Evolutionary conservation across 2,888 invertebrate species (phyloP).

Genomic region (Epirrita christyi): DNA sequence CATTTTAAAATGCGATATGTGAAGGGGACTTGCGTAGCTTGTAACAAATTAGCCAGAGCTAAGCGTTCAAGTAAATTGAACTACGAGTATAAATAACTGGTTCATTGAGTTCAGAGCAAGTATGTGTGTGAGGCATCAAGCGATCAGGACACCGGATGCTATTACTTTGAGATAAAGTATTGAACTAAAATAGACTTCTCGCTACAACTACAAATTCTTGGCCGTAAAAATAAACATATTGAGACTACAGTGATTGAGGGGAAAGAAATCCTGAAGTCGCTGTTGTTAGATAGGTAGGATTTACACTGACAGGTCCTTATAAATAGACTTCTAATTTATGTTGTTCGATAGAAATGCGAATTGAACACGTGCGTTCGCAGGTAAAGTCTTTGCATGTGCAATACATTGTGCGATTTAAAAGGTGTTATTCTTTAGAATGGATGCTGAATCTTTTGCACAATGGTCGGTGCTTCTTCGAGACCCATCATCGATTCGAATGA

Average conservation of each 20-base stretch:
- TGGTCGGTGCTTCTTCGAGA: constrained; percentile 62
- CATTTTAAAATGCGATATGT: constrained; percentile 27
- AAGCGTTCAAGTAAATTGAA: constrained; percentile 20
- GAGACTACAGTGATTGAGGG: constrained; percentile 37
- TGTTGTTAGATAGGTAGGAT: constrained; percentile 53
- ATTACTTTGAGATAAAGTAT: constrained; percentile 52
- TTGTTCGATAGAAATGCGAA: constrained; percentile 67
- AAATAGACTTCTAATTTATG: constrained; percentile 53
- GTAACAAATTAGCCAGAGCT: constrained; percentile 26
- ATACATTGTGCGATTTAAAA: constrained; percentile 69
- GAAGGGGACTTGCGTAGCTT: constrained; percentile 16
- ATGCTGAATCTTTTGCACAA: constrained; percentile 77
- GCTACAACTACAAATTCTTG: constrained; percentile 58
- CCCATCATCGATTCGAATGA: constrained; percentile 71
- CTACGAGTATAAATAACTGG: constrained; percentile 30
- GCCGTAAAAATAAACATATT: constrained; percentile 62
- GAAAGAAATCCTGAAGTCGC: constrained; percentile 54
- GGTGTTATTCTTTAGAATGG: constrained; percentile 69
- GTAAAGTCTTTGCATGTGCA: constrained; percentile 78
- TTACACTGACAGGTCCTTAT: constrained; percentile 48
- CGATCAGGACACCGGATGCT: constrained; percentile 38
- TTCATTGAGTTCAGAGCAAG: constrained; percentile 13
- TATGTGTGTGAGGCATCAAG: constrained; percentile 32
- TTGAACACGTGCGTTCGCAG: constrained; percentile 82
- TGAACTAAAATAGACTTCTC: constrained; percentile 56